phyloP scores from a whole-genome alignment of 1,140 invertebrate genomes.

The Globodera ellingtonae region DNA sequence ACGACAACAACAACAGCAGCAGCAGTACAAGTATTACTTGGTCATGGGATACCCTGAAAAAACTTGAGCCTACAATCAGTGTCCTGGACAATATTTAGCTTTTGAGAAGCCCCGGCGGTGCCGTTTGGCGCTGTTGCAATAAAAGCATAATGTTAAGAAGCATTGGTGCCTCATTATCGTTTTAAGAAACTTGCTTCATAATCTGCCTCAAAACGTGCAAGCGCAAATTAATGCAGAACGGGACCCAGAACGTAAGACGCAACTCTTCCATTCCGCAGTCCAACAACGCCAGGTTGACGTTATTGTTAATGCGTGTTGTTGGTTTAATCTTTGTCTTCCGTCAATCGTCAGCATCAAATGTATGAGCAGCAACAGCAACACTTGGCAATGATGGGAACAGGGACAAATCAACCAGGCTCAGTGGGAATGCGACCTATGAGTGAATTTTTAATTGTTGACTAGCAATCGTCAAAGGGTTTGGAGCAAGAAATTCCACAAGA shows the following conservation, averaged over 20 bases:
- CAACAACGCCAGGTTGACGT: conserved; percentile 16
- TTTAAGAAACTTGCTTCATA: conserved; percentile 20
- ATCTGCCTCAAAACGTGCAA: conserved; percentile 5
- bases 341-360: conserved; percentile 18
- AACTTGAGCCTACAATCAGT: background rate
- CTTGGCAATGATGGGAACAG: background rate
- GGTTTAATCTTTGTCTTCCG: background rate
- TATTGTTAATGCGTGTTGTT: background rate
- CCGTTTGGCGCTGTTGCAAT: no score
- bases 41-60: background rate
- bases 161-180: background rate
- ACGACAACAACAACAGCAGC: background rate
- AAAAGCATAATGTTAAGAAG: no score
- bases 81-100: no score
- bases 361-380: conserved; percentile 32
- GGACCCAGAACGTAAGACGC: conserved; percentile 31
- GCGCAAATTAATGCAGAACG: conserved; percentile 18
- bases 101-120: no score
- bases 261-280: background rate
- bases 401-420: conserved; percentile 12
- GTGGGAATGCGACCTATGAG: conserved; percentile 27
- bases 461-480: background rate
- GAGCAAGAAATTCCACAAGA: no score
- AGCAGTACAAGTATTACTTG: conserved; percentile 13
- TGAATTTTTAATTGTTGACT: background rate